A percentile compares a stretch with the other conserved stretches of the same genome.
Conservation (phyloP, 2,113 vertebrate genomes). For the Chiloscyllium plagiosum region DNA sequence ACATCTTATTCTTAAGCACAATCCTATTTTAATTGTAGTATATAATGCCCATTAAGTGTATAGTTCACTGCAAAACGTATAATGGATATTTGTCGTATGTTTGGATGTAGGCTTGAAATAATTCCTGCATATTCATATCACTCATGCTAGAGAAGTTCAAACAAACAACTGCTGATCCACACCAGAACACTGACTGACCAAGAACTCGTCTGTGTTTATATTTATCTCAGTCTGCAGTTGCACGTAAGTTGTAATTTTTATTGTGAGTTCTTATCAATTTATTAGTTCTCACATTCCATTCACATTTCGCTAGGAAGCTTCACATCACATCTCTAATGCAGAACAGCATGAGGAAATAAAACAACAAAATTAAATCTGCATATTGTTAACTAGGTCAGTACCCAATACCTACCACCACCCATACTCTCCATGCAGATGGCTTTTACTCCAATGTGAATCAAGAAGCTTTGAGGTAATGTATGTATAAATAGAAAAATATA, state of each 20-base stretch:
- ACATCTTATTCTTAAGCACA: neutral
- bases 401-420: neutral
- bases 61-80: neutral
- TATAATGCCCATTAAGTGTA: neutral
- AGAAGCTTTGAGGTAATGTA: neutral
- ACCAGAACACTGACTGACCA: neutral
- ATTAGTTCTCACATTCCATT: neutral
- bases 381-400: neutral
- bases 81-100: neutral
- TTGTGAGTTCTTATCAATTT: neutral
- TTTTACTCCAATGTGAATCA: neutral
- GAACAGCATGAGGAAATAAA: neutral
- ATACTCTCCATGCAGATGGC: neutral
- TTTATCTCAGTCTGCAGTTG: neutral
- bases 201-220: neutral
- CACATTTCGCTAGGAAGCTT: neutral
- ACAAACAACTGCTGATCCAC: neutral
- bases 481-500: neutral
- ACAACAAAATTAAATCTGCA: neutral
- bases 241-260: neutral
- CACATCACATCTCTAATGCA: neutral
- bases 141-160: neutral
- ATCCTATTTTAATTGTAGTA: neutral
- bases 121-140: neutral
- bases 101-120: neutral